phyloP scores from a whole-genome alignment of 2,113 vertebrate genomes.

The Hyla sarda region DNA sequence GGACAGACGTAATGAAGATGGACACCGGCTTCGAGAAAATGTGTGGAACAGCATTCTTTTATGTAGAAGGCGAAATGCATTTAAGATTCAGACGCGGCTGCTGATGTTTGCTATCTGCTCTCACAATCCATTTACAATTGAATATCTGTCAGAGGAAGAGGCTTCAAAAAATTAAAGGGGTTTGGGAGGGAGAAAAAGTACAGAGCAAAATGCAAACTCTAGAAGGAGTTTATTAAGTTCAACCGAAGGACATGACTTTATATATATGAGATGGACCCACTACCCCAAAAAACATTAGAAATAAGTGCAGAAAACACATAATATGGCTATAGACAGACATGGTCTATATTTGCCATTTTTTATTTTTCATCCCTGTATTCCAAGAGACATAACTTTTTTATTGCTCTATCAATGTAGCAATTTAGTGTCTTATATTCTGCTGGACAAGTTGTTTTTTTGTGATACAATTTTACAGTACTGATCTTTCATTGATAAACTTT shows the following conservation, averaged over 20 bases:
- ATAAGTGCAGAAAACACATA: too few species aligned
- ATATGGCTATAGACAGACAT: too few species aligned
- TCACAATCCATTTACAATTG: conserved; percentile 52
- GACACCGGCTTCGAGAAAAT: conserved; percentile 22
- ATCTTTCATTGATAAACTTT: too few species aligned
- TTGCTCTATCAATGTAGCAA: too few species aligned
- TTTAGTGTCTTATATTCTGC: too few species aligned
- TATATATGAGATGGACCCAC: neutral
- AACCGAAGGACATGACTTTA: neutral
- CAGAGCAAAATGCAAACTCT: conserved; percentile 2
- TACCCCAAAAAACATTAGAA: neutral
- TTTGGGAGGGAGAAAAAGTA: neutral
- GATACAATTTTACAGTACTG: too few species aligned
- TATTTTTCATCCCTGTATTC: too few species aligned
- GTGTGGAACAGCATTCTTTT: neutral
- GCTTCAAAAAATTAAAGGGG: conserved; percentile 46
- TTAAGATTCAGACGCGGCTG: neutral
- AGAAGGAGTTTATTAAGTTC: neutral
- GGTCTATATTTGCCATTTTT: too few species aligned
- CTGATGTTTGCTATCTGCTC: conserved; percentile 43
- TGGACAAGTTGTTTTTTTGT: too few species aligned
- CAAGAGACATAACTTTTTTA: too few species aligned
- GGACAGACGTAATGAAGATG: neutral
- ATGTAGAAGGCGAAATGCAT: conserved; percentile 17
- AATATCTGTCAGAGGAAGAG: conserved; percentile 52